Evolutionary conservation across 2,888 invertebrate genomes (phyloP).

Genomic region (Gandaritis pyraliata): DNA sequence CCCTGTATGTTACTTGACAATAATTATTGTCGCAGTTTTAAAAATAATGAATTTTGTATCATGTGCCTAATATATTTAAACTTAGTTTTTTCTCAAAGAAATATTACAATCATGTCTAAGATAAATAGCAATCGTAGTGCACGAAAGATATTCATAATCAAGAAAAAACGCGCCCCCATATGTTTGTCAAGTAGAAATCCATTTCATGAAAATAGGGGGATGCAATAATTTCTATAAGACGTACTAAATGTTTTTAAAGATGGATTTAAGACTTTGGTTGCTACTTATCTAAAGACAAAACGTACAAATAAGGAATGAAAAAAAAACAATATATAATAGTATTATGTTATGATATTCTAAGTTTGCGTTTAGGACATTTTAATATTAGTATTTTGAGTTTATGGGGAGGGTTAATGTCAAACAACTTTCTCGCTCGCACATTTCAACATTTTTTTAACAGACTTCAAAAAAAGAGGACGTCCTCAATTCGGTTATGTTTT

Average conservation of each 20-base stretch:
- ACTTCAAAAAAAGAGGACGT: too few relatives aligned
- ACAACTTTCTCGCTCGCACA: too few relatives aligned
- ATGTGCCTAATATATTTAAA: conserved; percentile 22
- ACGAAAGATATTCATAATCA: background rate
- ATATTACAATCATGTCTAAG: background rate
- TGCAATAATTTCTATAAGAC: too few relatives aligned
- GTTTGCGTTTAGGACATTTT: conserved; percentile 5
- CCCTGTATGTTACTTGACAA: conserved; percentile 7
- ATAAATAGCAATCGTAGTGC: background rate
- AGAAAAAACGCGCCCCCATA: too few relatives aligned
- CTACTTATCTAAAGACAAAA: background rate
- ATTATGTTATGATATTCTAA: conserved; percentile 11
- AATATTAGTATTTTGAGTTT: conserved; percentile 10
- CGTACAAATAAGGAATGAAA: conserved; percentile 11
- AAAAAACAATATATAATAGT: conserved; percentile 11
- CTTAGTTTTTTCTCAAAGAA: conserved; percentile 1
- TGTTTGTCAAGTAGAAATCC: too few relatives aligned
- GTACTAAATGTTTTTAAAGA: too few relatives aligned
- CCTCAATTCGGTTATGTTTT: too few relatives aligned
- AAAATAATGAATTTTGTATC: conserved; percentile 21
- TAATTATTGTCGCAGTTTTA: conserved; percentile 4
- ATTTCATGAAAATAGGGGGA: too few relatives aligned
- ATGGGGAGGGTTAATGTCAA: too few relatives aligned
- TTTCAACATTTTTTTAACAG: too few relatives aligned
- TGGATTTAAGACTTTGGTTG: background rate